Base-by-base conservation (phyloP, 2,797 vertebrate species). In the Tragopan temminckii region DNA sequence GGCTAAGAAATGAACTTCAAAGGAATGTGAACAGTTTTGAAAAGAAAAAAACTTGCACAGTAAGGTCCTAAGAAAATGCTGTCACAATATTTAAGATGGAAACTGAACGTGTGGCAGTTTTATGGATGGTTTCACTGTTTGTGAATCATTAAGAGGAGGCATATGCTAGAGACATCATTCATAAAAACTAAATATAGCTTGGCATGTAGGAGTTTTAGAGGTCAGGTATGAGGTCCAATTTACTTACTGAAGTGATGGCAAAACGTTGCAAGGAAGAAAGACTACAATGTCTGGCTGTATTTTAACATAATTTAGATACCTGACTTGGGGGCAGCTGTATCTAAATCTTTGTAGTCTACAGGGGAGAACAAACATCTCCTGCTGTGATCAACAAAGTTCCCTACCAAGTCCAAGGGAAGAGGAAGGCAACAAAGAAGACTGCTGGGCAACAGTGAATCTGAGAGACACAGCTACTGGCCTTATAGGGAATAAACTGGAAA, bases 181-280 rank as follows among this genome's bases (percentile, higher is more conserved):
- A 85, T 69, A 61, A 70, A 94, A 72, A 57, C 85, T 91, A 92
- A 92, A 76, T 75, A 87, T 85, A 95, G 66, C 58, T 92, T 75
- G 58, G 38, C 29, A 42, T n/a, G 8, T 25, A 74, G 86, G 53
- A 68, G 52, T 74, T 91, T 70, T 45, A 90, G 78, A 85, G 90
- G 71, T 94, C 64, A 88, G 27, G 9, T 50, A 35, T 45, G 40
- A 90, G 13, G 35, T 3, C 71, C 7, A 64, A 43, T 87, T 94
- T 89, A 82, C 62, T 58, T 89, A 45, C 31, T 5, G 67, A 81
- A 53, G n/a, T 53, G 33, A 62, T n/a, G 4, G 29, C 4, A 62
- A 87, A 89, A 82, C 25, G 67, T 40, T 11, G 40, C 33, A 82
- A 64, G 14, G 31, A 62, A 19, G 36, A 79, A 85, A 38, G 40